A percentile compares a stretch with the other conserved stretches of the same genome.
phyloP scores from a whole-genome alignment of 2,797 vertebrate species.

The Epinephelus awoara region DNA sequence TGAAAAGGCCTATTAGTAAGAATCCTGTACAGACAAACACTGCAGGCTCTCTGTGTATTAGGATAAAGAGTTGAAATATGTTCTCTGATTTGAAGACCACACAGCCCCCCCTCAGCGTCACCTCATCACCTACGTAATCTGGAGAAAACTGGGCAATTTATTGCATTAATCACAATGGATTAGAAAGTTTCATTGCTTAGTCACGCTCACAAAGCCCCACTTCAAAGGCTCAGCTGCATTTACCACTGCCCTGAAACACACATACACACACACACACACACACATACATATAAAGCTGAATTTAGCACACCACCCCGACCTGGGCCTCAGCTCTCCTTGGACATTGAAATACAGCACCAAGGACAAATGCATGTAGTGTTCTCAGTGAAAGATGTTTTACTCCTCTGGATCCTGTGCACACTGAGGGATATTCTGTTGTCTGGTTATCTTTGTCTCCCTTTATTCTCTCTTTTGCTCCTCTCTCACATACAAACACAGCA shows the following conservation, averaged over 20 bases:
- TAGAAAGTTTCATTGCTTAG: slow-evolving; percentile 86
- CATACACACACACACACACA: slow-evolving; percentile 50
- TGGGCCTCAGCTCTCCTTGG: slow-evolving; percentile 77
- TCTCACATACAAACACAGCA: slow-evolving; percentile 12
- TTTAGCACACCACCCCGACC: slow-evolving; percentile 58
- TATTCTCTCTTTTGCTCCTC: not conserved
- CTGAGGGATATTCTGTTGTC: slow-evolving; percentile 23
- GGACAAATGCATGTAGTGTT: slow-evolving; percentile 70
- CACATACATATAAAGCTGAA: slow-evolving; percentile 48
- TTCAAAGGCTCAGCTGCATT: slow-evolving; percentile 81
- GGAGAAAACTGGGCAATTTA: slow-evolving; percentile 84
- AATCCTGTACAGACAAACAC: not conserved
- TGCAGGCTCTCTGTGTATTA: not conserved
- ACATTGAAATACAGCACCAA: slow-evolving; percentile 72
- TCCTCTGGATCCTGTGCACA: slow-evolving; percentile 38
- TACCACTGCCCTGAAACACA: slow-evolving; percentile 64
- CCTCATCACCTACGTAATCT: slow-evolving; percentile 60
- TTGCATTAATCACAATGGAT: slow-evolving; percentile 89
- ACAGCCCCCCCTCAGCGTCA: slow-evolving; percentile 35
- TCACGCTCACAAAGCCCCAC: slow-evolving; percentile 83
- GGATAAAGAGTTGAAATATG: slow-evolving; percentile 12
- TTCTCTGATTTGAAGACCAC: slow-evolving; percentile 46
- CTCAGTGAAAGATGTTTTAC: slow-evolving; percentile 39
- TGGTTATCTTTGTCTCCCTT: slow-evolving; percentile 28
- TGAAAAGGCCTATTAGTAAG: not conserved